phyloP scores from a whole-genome alignment of 1,140 invertebrate species.

The Zelostemma sp. region DNA sequence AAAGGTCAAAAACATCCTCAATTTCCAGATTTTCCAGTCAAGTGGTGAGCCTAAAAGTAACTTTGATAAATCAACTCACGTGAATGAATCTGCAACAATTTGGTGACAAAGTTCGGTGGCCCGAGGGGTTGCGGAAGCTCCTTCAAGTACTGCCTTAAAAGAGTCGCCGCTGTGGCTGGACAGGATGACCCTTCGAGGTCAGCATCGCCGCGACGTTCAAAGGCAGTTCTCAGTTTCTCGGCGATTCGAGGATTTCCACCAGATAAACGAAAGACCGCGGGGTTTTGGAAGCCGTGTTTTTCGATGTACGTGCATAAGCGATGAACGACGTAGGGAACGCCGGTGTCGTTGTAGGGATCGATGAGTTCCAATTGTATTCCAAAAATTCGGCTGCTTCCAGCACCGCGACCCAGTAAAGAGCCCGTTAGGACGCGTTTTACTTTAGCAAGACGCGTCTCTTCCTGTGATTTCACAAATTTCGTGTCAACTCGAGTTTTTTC shows the following conservation, averaged over 20 bases:
- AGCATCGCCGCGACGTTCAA: constrained; percentile 69
- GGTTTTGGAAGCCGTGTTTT: constrained; percentile 63
- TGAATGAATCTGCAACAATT: constrained; percentile 61
- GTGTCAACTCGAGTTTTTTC: no score
- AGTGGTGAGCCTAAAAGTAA: no score
- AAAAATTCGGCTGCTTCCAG: constrained; percentile 55
- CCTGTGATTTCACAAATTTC: constrained; percentile 49
- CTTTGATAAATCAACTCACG: no score
- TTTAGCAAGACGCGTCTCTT: constrained; percentile 64
- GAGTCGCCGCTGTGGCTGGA: constrained; percentile 66
- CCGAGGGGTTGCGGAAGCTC: constrained; percentile 70
- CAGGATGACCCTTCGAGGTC: constrained; percentile 67
- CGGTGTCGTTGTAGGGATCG: constrained; percentile 61
- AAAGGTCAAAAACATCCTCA: no score
- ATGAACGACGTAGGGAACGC: constrained; percentile 66
- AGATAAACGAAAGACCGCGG: constrained; percentile 64
- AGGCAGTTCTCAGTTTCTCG: constrained; percentile 64
- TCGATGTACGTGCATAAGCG: constrained; percentile 69
- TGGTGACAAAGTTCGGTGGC: constrained; percentile 58
- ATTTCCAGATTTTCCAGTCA: no score
- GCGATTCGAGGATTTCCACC: constrained; percentile 64
- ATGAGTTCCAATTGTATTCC: constrained; percentile 61
- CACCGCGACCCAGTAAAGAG: constrained; percentile 59
- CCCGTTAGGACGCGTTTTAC: constrained; percentile 66
- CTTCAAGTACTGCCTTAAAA: constrained; percentile 69